Percentiles rank a stretch among this genome's conserved stretches.
Evolutionary conservation across 2,797 vertebrate genomes (phyloP).

Genomic region (Sciurus carolinensis): DNA sequence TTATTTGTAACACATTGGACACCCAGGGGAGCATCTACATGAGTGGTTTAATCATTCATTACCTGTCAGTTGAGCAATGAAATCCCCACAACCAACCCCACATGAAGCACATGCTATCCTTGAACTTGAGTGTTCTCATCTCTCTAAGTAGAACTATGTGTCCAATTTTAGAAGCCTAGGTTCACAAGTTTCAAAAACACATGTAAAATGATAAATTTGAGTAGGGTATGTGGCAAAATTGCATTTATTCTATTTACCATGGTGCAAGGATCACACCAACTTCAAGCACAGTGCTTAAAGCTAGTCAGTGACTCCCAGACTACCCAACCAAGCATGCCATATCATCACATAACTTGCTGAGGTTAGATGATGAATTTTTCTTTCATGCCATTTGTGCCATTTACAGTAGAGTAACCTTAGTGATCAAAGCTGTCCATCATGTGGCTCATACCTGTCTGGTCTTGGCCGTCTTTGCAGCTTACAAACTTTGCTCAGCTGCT

Average conservation of each 20-base stretch:
- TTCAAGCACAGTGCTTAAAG: neutral
- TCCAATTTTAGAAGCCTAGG: neutral
- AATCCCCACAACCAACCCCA: fast-evolving
- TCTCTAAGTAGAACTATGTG: neutral
- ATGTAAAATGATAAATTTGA: neutral
- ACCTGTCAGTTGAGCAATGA: neutral
- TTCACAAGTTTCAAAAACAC: neutral
- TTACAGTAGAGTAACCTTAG: neutral
- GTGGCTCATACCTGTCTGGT: neutral
- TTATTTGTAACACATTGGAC: neutral
- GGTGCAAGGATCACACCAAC: neutral
- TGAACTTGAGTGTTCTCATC: neutral
- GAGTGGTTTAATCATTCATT: neutral
- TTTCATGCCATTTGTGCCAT: neutral
- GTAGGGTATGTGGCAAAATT: neutral
- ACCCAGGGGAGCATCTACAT: neutral
- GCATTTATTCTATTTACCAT: neutral
- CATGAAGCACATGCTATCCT: neutral
- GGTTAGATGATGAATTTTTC: neutral
- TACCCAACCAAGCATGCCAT: neutral
- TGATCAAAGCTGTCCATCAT: neutral
- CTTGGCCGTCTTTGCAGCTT: neutral
- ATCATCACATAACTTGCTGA: neutral
- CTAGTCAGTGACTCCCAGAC: neutral
- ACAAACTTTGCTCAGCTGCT: neutral